phyloP scores from a whole-genome alignment of 1,140 invertebrate species.

The Nautilus pompilius region DNA sequence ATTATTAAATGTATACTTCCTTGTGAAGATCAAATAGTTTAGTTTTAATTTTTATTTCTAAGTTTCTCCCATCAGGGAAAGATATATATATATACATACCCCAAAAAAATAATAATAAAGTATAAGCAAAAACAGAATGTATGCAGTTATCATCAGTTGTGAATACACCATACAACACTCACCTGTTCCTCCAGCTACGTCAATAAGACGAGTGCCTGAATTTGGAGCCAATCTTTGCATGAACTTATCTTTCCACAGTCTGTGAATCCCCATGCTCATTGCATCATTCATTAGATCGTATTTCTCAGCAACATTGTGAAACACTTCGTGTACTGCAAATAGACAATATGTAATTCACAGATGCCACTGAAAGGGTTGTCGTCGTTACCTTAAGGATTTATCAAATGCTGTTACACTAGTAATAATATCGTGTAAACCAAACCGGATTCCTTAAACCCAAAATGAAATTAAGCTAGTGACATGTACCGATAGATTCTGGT shows the following conservation, averaged over 20 bases:
- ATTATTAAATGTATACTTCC: too few species aligned
- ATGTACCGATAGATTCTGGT: too few species aligned
- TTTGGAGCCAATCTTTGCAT: constrained; percentile 75
- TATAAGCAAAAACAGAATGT: too few species aligned
- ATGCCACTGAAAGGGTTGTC: too few species aligned
- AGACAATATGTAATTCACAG: too few species aligned
- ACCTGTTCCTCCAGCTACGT: constrained; percentile 95
- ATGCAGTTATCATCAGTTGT: too few species aligned
- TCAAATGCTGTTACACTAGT: too few species aligned
- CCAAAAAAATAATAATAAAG: background rate
- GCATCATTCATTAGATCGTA: constrained; percentile 99
- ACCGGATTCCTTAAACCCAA: too few species aligned
- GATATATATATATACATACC: background rate
- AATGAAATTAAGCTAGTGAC: too few species aligned
- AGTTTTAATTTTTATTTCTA: background rate
- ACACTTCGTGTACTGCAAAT: constrained; percentile 83
- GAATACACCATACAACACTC: constrained; percentile 5
- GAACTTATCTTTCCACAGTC: constrained; percentile 96
- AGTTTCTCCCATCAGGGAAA: background rate
- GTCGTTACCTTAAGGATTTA: too few species aligned
- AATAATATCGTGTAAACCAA: too few species aligned
- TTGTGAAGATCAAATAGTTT: background rate
- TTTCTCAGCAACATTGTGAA: constrained; percentile 88
- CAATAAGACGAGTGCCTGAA: constrained; percentile 76
- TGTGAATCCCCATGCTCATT: constrained; percentile 93